Evolutionary conservation across 2,113 vertebrate species (phyloP).

Genomic region (Ursus arctos): DNA sequence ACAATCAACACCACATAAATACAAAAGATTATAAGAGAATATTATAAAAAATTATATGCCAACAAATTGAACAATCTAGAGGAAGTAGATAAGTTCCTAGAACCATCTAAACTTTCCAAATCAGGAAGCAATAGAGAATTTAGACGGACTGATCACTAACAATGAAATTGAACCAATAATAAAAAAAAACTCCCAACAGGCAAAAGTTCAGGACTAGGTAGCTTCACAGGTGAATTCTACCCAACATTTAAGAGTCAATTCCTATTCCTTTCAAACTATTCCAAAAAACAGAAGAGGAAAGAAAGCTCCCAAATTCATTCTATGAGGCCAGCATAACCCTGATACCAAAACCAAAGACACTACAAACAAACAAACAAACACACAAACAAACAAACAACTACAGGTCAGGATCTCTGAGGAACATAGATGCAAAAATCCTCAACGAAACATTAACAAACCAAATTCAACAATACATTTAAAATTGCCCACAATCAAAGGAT

Average conservation of each 20-base stretch:
- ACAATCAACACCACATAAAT: not conserved
- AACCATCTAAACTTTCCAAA: not conserved
- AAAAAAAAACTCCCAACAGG: not conserved
- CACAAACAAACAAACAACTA: not conserved
- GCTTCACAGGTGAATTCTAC: not conserved
- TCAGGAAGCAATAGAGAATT: not conserved
- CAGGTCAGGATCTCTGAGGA: not conserved
- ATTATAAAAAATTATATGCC: not conserved
- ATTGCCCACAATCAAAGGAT: not conserved
- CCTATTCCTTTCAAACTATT: not conserved
- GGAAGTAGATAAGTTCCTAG: not conserved
- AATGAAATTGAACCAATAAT: not conserved
- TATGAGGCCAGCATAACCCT: not conserved
- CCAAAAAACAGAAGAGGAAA: not conserved
- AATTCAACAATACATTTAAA: not conserved
- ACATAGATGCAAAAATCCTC: not conserved
- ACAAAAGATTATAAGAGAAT: not conserved
- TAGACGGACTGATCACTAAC: not conserved
- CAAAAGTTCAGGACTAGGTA: not conserved
- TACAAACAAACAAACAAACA: not conserved
- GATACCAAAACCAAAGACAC: not conserved
- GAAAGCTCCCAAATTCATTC: not conserved
- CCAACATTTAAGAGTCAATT: not conserved
- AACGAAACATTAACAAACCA: not conserved
- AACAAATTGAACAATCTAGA: not conserved